Evolutionary conservation across 2,888 invertebrate species (phyloP), one percentile per base, ranked within the genome.

Genomic region (Brassicogethes aeneus): DNA sequence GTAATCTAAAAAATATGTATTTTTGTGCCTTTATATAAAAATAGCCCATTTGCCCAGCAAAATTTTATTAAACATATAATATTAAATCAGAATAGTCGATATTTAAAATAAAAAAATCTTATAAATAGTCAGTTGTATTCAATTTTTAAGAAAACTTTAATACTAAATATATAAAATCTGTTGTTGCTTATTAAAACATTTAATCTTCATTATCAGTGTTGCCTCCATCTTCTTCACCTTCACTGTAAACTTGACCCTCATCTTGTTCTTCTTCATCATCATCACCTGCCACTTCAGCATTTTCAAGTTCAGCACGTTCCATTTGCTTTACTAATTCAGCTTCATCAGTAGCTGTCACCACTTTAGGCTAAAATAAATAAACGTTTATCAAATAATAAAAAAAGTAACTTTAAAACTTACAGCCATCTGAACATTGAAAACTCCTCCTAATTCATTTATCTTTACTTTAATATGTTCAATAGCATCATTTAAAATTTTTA

Each of bases 331-430:
- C 87, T 55, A 96, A 71, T 66, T 97, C 97, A 2, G 92, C 92
- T 69, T 99, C 99, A 69, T 99, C 99, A 13, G 91, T 85, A 40
- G 97, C 97, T 1, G 99, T 97, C 16, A 99, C 96, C 48, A 99
- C 94, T 73, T 96, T 94, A 34, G 96, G 95, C 60, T 59, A 38
- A 10, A 42, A 38, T 15, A 34, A 38, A 15, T 33, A 29, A 23
- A 10, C 3, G 37, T 32, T 39, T 13, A 15, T 29, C 15, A 15
- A 42, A 14, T 7, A 7, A 23, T 23, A 23, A 23, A 23, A 7
- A 23, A 23, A 5, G 23, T 10, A 23, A 23, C 10, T 10, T 7
- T 23, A 7, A 23, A 23, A 23, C 55, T 54, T 54, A 59, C 59
- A 67, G 90, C 87, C 88, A 94, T 92, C 67, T 94, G 90, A 43